Evolutionary conservation across 2,113 vertebrate genomes (phyloP).

Genomic region (Pedionomus torquatus): DNA sequence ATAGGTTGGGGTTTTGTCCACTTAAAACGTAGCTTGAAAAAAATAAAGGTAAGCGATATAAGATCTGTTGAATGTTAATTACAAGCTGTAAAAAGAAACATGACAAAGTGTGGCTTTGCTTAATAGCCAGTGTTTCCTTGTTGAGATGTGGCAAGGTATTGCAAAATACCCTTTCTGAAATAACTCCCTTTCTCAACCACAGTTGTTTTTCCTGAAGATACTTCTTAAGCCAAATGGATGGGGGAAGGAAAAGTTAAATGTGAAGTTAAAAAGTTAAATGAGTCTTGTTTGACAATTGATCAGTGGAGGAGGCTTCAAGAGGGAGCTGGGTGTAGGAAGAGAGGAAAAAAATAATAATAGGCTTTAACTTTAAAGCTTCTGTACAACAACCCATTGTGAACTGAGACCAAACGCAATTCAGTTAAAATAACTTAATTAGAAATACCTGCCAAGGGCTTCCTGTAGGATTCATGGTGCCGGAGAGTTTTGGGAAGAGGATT

Average conservation of each 20-base stretch:
- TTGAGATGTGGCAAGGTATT: neutral
- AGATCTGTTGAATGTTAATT: neutral
- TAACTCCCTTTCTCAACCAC: neutral
- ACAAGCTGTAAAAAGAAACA: neutral
- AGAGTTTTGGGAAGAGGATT: slow-evolving; percentile 20
- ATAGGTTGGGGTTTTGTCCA: neutral
- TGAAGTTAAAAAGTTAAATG: too few relatives aligned
- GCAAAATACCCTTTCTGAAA: neutral
- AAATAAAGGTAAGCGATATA: neutral
- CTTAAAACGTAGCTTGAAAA: neutral
- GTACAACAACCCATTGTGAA: slow-evolving; percentile 25
- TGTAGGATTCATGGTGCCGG: neutral
- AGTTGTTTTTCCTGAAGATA: slow-evolving; percentile 16
- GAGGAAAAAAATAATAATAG: slow-evolving; percentile 39
- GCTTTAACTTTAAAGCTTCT: slow-evolving; percentile 48
- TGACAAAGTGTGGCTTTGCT: neutral
- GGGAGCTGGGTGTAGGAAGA: neutral
- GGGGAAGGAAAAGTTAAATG: slow-evolving; percentile 49
- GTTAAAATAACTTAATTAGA: slow-evolving; percentile 32
- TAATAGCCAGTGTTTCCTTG: neutral
- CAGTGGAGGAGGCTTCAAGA: slow-evolving; percentile 42
- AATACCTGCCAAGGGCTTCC: slow-evolving; percentile 18
- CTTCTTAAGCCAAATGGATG: slow-evolving; percentile 1
- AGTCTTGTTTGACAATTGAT: slow-evolving; percentile 58
- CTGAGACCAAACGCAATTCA: neutral